Evolutionary conservation across 2,113 vertebrate species (phyloP), one percentile per base, ranked within the genome.

Genomic region (Dissostichus mawsoni): DNA sequence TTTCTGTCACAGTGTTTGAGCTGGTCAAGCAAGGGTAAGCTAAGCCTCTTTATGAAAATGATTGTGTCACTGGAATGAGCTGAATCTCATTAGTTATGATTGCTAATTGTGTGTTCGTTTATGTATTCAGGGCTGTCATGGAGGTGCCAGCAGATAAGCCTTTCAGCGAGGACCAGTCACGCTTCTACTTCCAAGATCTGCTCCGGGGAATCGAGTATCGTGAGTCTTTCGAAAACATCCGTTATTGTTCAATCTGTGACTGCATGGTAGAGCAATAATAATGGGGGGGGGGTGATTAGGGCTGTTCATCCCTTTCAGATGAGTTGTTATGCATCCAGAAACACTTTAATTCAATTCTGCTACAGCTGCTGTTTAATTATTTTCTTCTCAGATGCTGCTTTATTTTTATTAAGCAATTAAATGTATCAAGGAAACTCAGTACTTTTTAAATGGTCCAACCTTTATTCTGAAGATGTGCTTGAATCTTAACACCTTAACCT

Each of bases 21-120:
- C 95, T 99, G 91, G 97, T 99, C 87, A 99, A 98, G 80, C 94
- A 97, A 90, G 98, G 98, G 98, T 99, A 93, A 97, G 97, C 95
- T 73, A 45, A 81, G 50, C 48, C 66, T 80, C 64, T 85, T 82
- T 56, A 48, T 69, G 8, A 2, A 76, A 29, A 74, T 50, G 25
- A 74, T 67, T 70, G 59, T 78, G 17, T 64, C 50, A 17, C 52
- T 59, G 71, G 13, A 81, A 48, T 80, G 11, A 72, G 70, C 63
- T 57, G 76, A 47, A 25, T 81, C 76, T 87, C 66, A 69, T 89
- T 86, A 74, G 25, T 59, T 66, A 45, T 77, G 80, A 78, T 74
- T 59, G 48, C 73, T 88, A 83, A 82, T 69, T 74, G 53, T 14
- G 41, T 57, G 41, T 56, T 11, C 67, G 12, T 66, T 18, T 20